Evolutionary conservation across 2,113 vertebrate genomes (phyloP).

Genomic region (Mesoclemmys tuberculata): DNA sequence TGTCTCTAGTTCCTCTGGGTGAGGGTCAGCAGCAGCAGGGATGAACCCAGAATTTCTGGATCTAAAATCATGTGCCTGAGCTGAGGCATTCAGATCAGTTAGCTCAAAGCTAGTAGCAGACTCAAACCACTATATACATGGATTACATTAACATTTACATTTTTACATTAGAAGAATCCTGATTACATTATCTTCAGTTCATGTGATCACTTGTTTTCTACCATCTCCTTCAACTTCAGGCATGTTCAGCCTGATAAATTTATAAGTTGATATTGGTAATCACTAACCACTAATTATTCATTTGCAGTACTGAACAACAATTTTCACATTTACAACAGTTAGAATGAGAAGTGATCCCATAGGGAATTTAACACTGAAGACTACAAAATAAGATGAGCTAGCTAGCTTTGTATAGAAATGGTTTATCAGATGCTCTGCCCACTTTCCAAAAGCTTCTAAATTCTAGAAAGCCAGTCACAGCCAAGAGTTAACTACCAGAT

Average conservation of each 20-base stretch:
- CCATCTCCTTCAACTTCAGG: no score
- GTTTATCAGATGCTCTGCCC: background rate
- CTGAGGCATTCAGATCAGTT: conserved; percentile 18
- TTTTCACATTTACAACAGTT: conserved; percentile 16
- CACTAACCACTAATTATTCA: background rate
- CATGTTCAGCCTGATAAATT: no score
- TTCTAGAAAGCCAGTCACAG: background rate
- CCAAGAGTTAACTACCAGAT: no score
- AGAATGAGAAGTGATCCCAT: conserved; percentile 11
- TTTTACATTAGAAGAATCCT: no score
- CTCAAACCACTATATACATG: background rate
- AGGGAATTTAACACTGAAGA: background rate
- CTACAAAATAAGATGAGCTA: background rate
- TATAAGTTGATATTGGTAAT: no score
- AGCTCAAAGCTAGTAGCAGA: background rate
- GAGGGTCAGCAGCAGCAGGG: no score
- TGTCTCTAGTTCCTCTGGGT: conserved; percentile 14
- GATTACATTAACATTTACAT: background rate
- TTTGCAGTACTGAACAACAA: conserved; percentile 13
- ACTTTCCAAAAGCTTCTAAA: background rate
- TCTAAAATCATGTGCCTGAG: conserved; percentile 19
- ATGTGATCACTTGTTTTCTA: no score
- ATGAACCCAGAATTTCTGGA: background rate
- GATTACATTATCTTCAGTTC: no score
- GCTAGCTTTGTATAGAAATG: background rate